Conservation (phyloP, 2,888 invertebrate species). For the Drymonia ruficornis region DNA sequence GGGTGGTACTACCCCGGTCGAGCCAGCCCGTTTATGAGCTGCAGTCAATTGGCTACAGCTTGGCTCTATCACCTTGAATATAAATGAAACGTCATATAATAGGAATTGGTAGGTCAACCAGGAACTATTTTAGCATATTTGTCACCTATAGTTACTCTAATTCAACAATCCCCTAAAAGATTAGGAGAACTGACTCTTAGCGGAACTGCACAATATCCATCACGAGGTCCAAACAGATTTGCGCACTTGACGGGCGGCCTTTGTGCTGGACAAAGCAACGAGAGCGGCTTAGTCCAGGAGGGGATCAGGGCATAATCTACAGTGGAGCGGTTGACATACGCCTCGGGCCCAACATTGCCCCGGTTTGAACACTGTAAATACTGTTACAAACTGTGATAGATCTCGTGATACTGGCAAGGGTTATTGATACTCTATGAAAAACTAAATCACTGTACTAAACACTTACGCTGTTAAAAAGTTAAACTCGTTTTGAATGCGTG, state of each 20-base stretch:
- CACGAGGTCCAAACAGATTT: constrained; percentile 64
- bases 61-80: too few species aligned
- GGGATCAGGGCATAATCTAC: constrained; percentile 80
- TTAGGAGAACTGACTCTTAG: neutral
- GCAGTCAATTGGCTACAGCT: too few species aligned
- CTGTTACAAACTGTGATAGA: constrained; percentile 28
- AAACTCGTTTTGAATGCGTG: too few species aligned
- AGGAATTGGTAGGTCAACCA: too few species aligned
- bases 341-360: constrained; percentile 48
- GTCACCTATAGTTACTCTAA: too few species aligned
- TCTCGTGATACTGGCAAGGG: neutral
- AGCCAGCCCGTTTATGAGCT: too few species aligned
- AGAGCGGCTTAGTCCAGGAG: constrained; percentile 78
- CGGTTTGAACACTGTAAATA: constrained; percentile 55
- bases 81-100: too few species aligned
- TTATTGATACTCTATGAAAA: neutral
- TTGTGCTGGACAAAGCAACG: constrained; percentile 67
- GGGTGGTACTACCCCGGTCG: too few species aligned
- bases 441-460: too few species aligned
- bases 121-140: too few species aligned
- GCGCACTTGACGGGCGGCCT: constrained; percentile 73
- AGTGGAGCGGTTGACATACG: constrained; percentile 77
- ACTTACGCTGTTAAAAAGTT: too few species aligned
- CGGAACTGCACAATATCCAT: constrained; percentile 29
- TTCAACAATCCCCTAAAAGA: neutral